Evolutionary conservation across 2,113 vertebrate species (phyloP), one percentile per base, ranked within the genome.

Genomic region (Rattus rattus): DNA sequence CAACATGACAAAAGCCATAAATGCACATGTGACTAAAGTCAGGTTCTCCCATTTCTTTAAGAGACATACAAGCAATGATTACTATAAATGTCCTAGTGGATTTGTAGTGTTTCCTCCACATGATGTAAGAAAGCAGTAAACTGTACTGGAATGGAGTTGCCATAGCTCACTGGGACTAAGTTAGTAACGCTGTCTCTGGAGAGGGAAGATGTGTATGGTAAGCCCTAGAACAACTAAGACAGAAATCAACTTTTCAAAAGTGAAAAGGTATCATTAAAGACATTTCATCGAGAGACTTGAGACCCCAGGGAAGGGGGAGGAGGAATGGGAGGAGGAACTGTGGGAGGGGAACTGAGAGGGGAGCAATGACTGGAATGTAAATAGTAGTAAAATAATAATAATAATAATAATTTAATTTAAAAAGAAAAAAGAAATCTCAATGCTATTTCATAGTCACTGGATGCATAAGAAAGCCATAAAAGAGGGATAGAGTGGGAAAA

Each of bases 91-190:
- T 26, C 69, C 47, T 88, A 11, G 43, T 79, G 54, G 36, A 5
- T 75, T 85, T 79, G 26, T 72, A 77, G 81, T 67, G 94, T 54
- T 73, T 70, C 75, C 39, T 59, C 43, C n/a, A 76, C 5, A 52
- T 17, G 65, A 52, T 65, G 2, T 24, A 83, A 19, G 28, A 33
- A 88, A 72, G 84, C 6, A 7, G 43, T 43, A 12, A 87, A 77
- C 5, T 72, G 61, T 47, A 59, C 24, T 49, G 24, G 24, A 92
- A 20, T 49, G 24, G 24, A 92, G 16, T 92, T 92, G 94, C 72
- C 87, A 33, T 26, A 88, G 87, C 36, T 92, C 39, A 88, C 20
- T 70, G 24, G 39, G 91, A 92, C 84, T 94, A 70, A 49, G 70
- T 86, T 43, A 22, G 43, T 43, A 43, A 43, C 43, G 43, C 47